Base-by-base conservation (phyloP, 2,797 vertebrate species). In the Pipistrellus pipistrellus region DNA sequence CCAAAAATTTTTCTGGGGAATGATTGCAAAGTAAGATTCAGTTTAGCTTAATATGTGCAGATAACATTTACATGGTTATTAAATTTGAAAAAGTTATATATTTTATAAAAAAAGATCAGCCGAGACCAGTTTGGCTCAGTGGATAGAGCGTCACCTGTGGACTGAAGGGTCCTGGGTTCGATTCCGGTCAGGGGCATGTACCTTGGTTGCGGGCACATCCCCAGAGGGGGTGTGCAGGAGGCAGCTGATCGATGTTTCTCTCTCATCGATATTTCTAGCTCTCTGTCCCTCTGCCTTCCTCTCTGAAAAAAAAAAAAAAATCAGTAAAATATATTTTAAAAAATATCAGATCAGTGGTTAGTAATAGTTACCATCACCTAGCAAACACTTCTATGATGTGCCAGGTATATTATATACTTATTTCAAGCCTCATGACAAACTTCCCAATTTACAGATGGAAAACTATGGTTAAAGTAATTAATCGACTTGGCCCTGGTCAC, bases 1-100 rank as follows among this genome's bases (percentile, higher is more conserved):
- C 38, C 57, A 76, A 77, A 25, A 68, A 5, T 64, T 88, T 93
- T 92, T 68, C 48, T 86, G 89, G 41, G 59, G 81, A 44, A 53
- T 0, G 20, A 72, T 68, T 72, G n/a, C 64, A 77, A 73, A 90
- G 59, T 53, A 83, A 90, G 64, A 35, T 80, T 69, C 80, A 76
- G 78, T 20, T 57, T 69, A 35, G 81, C 44, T 92, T 82, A 44
- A 62, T 71, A 46, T 15, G 18, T 5, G 18, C 44, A 68, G 57
- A 20, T 53, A 88, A 57, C 82, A 59, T 46, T 86, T 30, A 35
- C 8, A 6, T 86, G 27, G 59, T 80, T 93, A 78, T 84, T 69
- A 91, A 84, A 20, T 41, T 32, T 73, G 59, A 66, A 55, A 57
- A 86, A 87, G n/a, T 76, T 88, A 71, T 18, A 2, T 77, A 32